These are phyloP conservation scores for Paramormyrops hopkinsi DNA, from an alignment of 2,797 vertebrate species.

Conservation along the genomic window DNA sequence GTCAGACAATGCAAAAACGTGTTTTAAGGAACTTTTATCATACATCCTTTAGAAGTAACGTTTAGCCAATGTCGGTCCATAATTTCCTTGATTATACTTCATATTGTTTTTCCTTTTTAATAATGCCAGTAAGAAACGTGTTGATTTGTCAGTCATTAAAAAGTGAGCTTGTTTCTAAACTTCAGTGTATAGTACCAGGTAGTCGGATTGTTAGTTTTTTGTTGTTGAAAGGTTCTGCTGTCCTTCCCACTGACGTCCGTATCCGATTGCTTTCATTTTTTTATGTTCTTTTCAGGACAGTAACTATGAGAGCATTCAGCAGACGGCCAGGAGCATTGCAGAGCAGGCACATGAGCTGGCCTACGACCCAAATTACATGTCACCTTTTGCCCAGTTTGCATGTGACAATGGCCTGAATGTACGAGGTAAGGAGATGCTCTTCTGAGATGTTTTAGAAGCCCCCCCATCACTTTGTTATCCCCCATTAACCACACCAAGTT, in stretches of 20 bases:
- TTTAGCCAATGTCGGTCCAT: neutral
- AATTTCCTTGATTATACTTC: neutral
- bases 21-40: neutral
- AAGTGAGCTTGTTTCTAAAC: neutral
- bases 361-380: constrained; percentile 99
- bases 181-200: neutral
- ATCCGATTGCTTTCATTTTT: neutral
- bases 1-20: neutral
- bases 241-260: neutral
- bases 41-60: neutral
- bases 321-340: constrained; percentile 90
- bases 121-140: neutral
- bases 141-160: neutral
- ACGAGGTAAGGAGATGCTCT: constrained; percentile 69
- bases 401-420: constrained; percentile 97
- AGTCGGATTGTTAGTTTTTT: neutral
- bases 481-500: neutral
- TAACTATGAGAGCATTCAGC: constrained; percentile 94
- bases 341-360: constrained; percentile 94
- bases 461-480: neutral
- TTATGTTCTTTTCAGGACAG: constrained; percentile 65
- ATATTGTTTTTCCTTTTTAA: neutral
- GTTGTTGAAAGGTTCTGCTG: neutral
- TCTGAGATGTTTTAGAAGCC: neutral
- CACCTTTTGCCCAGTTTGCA: constrained; percentile 95